Conservation (phyloP, 2,113 vertebrate species). For the Melanotaenia duboulayi region DNA sequence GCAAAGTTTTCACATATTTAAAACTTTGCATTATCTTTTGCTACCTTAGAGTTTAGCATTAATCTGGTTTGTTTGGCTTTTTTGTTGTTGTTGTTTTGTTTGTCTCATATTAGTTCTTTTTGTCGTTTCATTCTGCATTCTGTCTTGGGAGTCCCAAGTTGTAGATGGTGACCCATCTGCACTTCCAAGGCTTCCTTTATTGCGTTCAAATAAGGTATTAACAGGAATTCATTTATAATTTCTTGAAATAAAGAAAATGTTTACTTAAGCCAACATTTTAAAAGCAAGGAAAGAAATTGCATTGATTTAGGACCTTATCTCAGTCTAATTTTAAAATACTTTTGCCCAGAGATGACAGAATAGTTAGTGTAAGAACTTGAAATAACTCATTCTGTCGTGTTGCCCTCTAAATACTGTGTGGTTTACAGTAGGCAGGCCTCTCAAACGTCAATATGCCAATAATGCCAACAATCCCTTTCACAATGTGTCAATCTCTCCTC, state of each 20-base stretch:
- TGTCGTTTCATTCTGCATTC: background rate
- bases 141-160: background rate
- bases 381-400: background rate
- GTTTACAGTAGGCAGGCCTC: constrained; percentile 4
- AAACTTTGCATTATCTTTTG: background rate
- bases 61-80: background rate
- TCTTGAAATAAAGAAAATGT: no score
- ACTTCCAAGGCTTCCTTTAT: background rate
- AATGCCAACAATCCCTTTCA: constrained; percentile 44
- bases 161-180: background rate
- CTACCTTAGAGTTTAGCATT: background rate
- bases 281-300: background rate
- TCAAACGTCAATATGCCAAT: constrained; percentile 47
- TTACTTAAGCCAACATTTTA: background rate
- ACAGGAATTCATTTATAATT: background rate
- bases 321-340: no score
- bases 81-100: background rate
- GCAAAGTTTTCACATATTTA: background rate
- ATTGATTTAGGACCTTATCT: background rate
- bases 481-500: constrained; percentile 29
- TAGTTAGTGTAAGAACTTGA: background rate
- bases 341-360: no score
- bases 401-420: constrained; percentile 26
- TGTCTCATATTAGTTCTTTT: background rate
- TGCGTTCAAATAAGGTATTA: background rate